Conservation (phyloP, 2,888 invertebrate species). For the Tenthredo distinguenda region DNA sequence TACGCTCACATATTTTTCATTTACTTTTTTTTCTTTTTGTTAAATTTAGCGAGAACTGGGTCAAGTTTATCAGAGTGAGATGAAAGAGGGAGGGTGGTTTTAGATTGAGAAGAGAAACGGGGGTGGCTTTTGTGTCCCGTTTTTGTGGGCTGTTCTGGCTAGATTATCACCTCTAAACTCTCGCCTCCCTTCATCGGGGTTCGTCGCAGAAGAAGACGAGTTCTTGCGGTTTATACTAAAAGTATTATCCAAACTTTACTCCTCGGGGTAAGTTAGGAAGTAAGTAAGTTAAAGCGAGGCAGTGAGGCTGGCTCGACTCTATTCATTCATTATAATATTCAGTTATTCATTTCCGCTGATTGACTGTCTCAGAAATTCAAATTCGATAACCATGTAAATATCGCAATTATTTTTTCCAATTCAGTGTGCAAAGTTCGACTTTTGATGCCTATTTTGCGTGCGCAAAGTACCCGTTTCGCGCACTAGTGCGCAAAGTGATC, state of each 20-base stretch:
- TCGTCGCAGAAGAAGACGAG: slow-evolving; percentile 10
- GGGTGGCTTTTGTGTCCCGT: slow-evolving; percentile 6
- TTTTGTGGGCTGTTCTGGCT: slow-evolving; percentile 12
- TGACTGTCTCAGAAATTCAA: not conserved
- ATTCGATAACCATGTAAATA: not conserved
- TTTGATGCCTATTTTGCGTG: too few species aligned
- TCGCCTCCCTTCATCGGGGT: not conserved
- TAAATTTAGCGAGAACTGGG: not conserved
- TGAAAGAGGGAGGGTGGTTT: not conserved
- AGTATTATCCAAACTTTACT: slow-evolving; percentile 6
- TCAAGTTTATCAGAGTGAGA: slow-evolving; percentile 5
- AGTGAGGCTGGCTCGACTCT: slow-evolving; percentile 2
- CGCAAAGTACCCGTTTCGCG: too few species aligned
- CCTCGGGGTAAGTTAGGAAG: not conserved
- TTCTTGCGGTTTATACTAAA: slow-evolving; percentile 9
- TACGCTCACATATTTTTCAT: not conserved
- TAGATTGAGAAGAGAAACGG: not conserved
- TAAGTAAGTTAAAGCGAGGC: not conserved
- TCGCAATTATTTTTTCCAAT: not conserved
- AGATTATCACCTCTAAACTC: slow-evolving; percentile 40
- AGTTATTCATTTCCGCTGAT: not conserved
- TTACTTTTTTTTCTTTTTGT: not conserved
- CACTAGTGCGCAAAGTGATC: too few species aligned
- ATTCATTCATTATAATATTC: not conserved
- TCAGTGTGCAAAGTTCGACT: too few species aligned